These are phyloP conservation scores for Lacerta bilineata DNA, from an alignment of 2,797 vertebrate species.

Conservation along the genomic window DNA sequence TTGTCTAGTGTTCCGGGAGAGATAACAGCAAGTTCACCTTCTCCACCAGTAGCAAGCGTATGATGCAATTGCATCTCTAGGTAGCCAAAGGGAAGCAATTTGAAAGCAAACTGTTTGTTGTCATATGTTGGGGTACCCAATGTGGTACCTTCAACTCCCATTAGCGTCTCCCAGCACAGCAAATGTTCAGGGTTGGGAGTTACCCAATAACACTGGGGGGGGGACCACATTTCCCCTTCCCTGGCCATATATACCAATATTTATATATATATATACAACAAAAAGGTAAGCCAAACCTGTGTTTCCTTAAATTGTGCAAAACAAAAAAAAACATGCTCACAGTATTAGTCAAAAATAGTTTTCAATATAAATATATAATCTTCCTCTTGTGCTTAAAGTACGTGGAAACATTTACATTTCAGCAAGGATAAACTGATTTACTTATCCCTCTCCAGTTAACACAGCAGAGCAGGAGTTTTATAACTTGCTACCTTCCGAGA, in stretches of 20 bases:
- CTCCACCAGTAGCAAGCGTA: fast-evolving
- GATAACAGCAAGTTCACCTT: slow-evolving; percentile 50
- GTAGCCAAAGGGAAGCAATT: slow-evolving; percentile 38
- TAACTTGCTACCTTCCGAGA: background rate
- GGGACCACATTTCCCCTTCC: background rate
- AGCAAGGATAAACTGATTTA: slow-evolving; percentile 62
- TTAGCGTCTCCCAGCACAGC: no score
- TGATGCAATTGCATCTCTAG: slow-evolving; percentile 27
- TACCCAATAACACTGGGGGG: no score
- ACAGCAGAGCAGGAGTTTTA: background rate
- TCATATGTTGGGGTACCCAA: no score
- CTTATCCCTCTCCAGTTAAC: slow-evolving; percentile 18
- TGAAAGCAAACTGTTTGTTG: background rate
- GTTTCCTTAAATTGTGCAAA: slow-evolving; percentile 38
- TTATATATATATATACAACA: slow-evolving; percentile 27
- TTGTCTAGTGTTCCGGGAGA: slow-evolving; percentile 52
- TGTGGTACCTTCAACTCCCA: no score
- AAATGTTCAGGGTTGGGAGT: no score
- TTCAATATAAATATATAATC: slow-evolving; percentile 73
- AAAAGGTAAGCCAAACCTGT: background rate
- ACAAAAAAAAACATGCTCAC: slow-evolving; percentile 55
- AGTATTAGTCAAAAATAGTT: slow-evolving; percentile 65
- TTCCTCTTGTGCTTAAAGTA: slow-evolving; percentile 63
- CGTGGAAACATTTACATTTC: slow-evolving; percentile 49
- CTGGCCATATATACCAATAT: slow-evolving; percentile 38